Percentiles rank a stretch among this genome's conserved stretches.
phyloP scores from a whole-genome alignment of 2,113 vertebrate genomes.

The Mus pahari region DNA sequence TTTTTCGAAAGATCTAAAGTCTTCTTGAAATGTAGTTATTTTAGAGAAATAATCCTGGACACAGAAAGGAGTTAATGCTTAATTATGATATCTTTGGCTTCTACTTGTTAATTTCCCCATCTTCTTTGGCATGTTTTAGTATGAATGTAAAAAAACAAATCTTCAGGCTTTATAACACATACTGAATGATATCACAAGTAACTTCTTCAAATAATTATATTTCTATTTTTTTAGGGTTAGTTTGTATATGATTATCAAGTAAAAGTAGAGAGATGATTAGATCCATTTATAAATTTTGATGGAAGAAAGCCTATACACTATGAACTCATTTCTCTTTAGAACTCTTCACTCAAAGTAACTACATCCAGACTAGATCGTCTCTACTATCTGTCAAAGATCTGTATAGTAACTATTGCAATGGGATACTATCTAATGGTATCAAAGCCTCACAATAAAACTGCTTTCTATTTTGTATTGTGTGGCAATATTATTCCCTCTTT shows the following conservation, averaged over 20 bases:
- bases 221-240: neutral
- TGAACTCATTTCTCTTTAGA: constrained; percentile 21
- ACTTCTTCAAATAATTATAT: constrained; percentile 50
- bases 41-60: constrained; percentile 64
- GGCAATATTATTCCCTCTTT: constrained; percentile 69
- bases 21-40: constrained; percentile 66
- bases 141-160: constrained; percentile 52
- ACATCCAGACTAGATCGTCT: neutral
- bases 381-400: neutral
- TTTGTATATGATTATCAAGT: neutral
- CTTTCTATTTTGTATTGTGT: constrained; percentile 1
- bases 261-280: neutral
- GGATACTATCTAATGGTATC: neutral
- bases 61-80: constrained; percentile 58
- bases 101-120: constrained; percentile 54
- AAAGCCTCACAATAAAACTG: neutral
- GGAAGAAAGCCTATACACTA: neutral
- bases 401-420: constrained; percentile 52
- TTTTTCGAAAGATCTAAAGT: constrained; percentile 66
- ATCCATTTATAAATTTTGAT: neutral
- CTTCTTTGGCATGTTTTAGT: constrained; percentile 44
- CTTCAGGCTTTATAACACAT: constrained; percentile 62
- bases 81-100: constrained; percentile 58
- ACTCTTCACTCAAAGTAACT: neutral
- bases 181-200: constrained; percentile 54